These are phyloP conservation scores for Crossaster papposus DNA, from an alignment of 53 echinoderm and acorn worm genomes.

Conservation along the genomic window DNA sequence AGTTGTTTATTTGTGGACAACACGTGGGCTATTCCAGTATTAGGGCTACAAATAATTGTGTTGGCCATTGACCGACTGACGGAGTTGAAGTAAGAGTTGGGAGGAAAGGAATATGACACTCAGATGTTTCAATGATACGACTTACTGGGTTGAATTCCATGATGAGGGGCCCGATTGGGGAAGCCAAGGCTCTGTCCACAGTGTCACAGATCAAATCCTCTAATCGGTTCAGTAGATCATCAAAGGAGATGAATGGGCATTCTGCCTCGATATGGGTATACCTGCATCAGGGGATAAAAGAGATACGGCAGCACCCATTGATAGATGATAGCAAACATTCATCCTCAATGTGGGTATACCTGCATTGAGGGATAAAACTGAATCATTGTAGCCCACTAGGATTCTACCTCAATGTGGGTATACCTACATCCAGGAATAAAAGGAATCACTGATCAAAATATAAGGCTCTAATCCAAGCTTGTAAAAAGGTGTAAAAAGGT, in stretches of 20 bases:
- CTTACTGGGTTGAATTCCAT: slow-evolving; percentile 96
- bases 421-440: slow-evolving; percentile 56
- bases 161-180: slow-evolving; percentile 80
- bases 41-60: too few relatives aligned
- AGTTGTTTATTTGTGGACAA: neutral
- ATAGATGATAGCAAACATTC: neutral
- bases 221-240: slow-evolving; percentile 83
- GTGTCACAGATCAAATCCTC: slow-evolving; percentile 96
- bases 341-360: neutral
- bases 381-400: neutral
- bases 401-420: slow-evolving; percentile 87
- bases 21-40: too few relatives aligned
- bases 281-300: slow-evolving; percentile 49
- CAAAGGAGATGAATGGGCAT: slow-evolving; percentile 88
- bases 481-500: too few relatives aligned
- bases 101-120: too few relatives aligned
- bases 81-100: too few relatives aligned
- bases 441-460: too few relatives aligned
- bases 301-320: neutral
- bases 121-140: too few relatives aligned
- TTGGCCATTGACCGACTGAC: too few relatives aligned
- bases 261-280: slow-evolving; percentile 97
- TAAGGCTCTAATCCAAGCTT: too few relatives aligned
- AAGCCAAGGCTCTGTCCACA: slow-evolving; percentile 80
- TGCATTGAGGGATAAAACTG: neutral